Percentiles rank a stretch among this genome's conserved stretches.
Conservation (phyloP, 2,888 invertebrate genomes). For the Mimachlamys varia region DNA sequence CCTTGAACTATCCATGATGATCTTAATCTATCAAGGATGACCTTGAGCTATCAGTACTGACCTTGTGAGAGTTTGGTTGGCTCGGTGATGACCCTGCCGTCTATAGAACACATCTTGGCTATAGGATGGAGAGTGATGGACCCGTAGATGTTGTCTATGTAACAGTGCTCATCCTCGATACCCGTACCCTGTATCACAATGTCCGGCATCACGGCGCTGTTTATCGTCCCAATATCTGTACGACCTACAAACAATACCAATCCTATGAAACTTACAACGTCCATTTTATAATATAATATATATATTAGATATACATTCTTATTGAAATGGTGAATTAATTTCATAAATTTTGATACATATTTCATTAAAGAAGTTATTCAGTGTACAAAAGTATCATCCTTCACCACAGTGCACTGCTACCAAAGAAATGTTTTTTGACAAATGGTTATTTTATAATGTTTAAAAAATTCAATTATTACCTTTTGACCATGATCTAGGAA, state of each 20-base stretch:
- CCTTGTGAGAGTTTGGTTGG: conserved; percentile 93
- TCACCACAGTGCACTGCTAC: too few species aligned
- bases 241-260: conserved; percentile 85
- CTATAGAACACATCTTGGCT: conserved; percentile 87
- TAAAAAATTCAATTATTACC: too few species aligned
- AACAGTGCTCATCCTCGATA: conserved; percentile 92
- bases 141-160: conserved; percentile 91
- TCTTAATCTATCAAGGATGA: neutral
- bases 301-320: too few species aligned
- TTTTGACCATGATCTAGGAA: too few species aligned
- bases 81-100: conserved; percentile 88
- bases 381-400: too few species aligned
- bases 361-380: too few species aligned
- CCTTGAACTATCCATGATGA: neutral
- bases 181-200: conserved; percentile 93
- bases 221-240: conserved; percentile 88
- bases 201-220: conserved; percentile 87
- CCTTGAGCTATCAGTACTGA: conserved; percentile 77
- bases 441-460: neutral
- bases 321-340: too few species aligned
- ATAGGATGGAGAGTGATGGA: conserved; percentile 93
- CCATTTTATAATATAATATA: too few species aligned
- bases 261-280: too few species aligned
- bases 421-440: neutral
- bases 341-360: too few species aligned